Evolutionary conservation across 2,797 vertebrate species (phyloP).

Genomic region (Myotis pilosus): DNA sequence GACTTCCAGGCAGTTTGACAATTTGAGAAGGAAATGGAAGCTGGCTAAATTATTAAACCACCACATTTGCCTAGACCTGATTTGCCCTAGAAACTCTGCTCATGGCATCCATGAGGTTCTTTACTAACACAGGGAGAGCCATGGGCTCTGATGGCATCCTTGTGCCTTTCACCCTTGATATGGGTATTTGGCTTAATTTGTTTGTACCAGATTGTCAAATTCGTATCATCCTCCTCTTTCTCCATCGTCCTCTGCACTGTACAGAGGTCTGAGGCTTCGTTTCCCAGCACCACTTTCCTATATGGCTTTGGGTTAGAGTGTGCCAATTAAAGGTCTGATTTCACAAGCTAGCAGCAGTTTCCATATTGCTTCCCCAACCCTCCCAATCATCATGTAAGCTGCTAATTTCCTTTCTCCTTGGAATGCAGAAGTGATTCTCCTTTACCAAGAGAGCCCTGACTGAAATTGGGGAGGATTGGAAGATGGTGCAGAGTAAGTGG

Average conservation of each 20-base stretch:
- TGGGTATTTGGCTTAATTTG: not conserved
- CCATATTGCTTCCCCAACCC: not conserved
- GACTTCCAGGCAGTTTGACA: not conserved
- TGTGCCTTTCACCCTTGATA: not conserved
- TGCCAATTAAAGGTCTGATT: conserved; percentile 3
- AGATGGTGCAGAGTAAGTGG: no score
- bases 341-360: conserved; percentile 6
- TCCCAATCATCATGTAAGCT: not conserved
- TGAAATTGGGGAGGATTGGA: no score
- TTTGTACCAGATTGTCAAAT: not conserved
- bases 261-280: not conserved
- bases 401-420: not conserved
- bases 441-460: not conserved
- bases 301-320: not conserved
- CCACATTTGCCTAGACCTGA: not conserved
- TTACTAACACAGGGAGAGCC: not conserved
- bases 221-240: not conserved
- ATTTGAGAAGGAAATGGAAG: conserved; percentile 33
- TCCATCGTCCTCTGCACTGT: not conserved
- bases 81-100: not conserved
- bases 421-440: not conserved
- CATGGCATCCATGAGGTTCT: not conserved
- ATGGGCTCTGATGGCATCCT: not conserved
- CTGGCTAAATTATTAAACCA: conserved; percentile 4
- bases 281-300: not conserved